A percentile compares a stretch with the other conserved stretches of the same genome.
phyloP scores from a whole-genome alignment of 2,888 invertebrate species.

The Thelaira solivaga region DNA sequence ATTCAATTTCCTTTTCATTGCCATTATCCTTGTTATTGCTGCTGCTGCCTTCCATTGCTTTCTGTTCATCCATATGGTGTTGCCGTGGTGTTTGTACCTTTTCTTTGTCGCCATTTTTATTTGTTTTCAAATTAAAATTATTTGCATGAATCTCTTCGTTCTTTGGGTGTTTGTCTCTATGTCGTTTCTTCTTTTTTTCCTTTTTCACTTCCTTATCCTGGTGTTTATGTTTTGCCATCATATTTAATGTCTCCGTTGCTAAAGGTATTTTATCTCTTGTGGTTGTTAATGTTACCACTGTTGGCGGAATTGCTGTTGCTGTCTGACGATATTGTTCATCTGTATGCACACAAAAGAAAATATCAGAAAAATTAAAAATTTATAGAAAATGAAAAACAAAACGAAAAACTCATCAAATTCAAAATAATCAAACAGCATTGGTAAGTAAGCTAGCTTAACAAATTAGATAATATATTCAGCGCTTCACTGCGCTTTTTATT shows the following conservation, averaged over 20 bases:
- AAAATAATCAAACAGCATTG: no score
- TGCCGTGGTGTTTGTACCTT: conserved; percentile 9
- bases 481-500: no score
- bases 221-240: conserved; percentile 39
- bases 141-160: conserved; percentile 25
- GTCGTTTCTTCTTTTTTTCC: conserved; percentile 56
- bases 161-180: conserved; percentile 39
- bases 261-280: conserved; percentile 9
- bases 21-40: conserved; percentile 7
- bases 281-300: conserved; percentile 9
- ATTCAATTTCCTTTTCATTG: conserved; percentile 63
- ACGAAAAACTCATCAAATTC: neutral
- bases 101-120: conserved; percentile 40
- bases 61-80: neutral
- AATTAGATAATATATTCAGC: no score
- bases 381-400: conserved; percentile 33
- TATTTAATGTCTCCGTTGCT: conserved; percentile 16
- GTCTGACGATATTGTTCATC: conserved; percentile 63
- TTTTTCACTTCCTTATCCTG: conserved; percentile 49
- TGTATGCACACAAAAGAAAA: conserved; percentile 51
- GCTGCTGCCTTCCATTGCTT: neutral
- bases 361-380: conserved; percentile 5
- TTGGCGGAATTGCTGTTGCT: conserved; percentile 5
- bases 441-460: no score
- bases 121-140: conserved; percentile 75